Conservation (phyloP, 2,113 vertebrate species). For the Catharus fuscescens region DNA sequence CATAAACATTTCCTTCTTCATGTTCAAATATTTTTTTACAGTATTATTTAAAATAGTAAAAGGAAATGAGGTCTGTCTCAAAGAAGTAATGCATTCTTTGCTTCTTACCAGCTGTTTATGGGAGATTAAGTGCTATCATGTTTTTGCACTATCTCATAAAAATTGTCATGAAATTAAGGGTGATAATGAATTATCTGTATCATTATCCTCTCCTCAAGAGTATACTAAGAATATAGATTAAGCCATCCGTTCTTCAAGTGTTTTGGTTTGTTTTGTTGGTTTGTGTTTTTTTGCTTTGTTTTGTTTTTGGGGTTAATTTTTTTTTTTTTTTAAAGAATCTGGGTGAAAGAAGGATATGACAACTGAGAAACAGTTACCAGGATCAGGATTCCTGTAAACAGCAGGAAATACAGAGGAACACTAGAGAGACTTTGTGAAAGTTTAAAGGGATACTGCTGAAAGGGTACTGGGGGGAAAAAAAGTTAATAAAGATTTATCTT, state of each 20-base stretch:
- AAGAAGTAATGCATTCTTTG: background rate
- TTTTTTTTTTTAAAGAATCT: background rate
- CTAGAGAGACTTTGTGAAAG: background rate
- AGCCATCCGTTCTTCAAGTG: background rate
- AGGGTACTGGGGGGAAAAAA: background rate
- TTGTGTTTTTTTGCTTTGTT: background rate
- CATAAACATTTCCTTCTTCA: background rate
- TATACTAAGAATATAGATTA: background rate
- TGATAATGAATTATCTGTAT: background rate
- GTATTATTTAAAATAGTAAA: conserved; percentile 55
- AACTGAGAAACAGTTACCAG: background rate
- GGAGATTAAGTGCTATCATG: conserved; percentile 23
- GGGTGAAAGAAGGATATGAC: background rate
- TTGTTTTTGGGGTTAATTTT: too few species aligned
- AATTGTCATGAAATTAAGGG: background rate
- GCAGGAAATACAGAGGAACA: background rate
- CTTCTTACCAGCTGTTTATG: conserved; percentile 11
- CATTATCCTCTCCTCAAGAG: background rate
- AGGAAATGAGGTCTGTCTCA: conserved; percentile 16
- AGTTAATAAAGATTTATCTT: background rate
- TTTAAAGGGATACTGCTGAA: background rate
- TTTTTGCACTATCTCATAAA: conserved; percentile 23
- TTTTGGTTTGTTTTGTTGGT: background rate
- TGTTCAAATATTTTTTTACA: conserved; percentile 28
- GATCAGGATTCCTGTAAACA: background rate